Base-by-base conservation (phyloP, 2,113 vertebrate genomes). In the Silurus asotus region DNA sequence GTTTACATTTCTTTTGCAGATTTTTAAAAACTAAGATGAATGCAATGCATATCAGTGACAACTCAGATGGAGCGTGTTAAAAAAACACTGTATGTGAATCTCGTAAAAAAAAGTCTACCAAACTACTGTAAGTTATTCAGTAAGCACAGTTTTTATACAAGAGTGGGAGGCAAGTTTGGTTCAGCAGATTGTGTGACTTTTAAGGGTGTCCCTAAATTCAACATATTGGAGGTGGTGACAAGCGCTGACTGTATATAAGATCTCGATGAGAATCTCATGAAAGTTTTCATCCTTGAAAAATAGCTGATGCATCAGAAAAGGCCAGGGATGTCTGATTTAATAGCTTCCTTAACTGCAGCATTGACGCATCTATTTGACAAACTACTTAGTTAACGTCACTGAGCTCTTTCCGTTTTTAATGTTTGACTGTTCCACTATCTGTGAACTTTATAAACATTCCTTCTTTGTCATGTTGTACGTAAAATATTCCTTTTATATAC, bases 211-310 rank as follows among this genome's bases (percentile, higher is more conserved):
- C 13, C 23, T 19, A 28, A 62, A 6, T 76, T 48, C 37, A 75
- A 45, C 69, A 72, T 74, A 20, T 15, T 23, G 74, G 15, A 80
- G 20, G 77, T 64, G 20, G 78, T 62, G 45, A 75, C 53, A 82
- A 19, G 37, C 19, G 4, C 45, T 81, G n/a, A 64, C 58, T 76
- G 53, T 79, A 79, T 82, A 53, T 15, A 83, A 37, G 65, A 58
- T 70, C 19, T 58, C 28, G 70, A 48, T 64, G 48, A 75, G 79
- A 45, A 76, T 15, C 56, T 23, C 45, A 65, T 82, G 49, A 82
- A 86, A 59, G 69, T 70, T 75, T 74, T 56, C 49, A 76, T 82
- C 79, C 58, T 82, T 86, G 79, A 82, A 82, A 75, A 82, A 79
- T 69, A 64, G 79, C 85, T 86, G 85, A 82, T 70, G 69, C 78